Evolutionary conservation across 1,140 invertebrate genomes (phyloP).

Genomic region (Calycopis cecrops): DNA sequence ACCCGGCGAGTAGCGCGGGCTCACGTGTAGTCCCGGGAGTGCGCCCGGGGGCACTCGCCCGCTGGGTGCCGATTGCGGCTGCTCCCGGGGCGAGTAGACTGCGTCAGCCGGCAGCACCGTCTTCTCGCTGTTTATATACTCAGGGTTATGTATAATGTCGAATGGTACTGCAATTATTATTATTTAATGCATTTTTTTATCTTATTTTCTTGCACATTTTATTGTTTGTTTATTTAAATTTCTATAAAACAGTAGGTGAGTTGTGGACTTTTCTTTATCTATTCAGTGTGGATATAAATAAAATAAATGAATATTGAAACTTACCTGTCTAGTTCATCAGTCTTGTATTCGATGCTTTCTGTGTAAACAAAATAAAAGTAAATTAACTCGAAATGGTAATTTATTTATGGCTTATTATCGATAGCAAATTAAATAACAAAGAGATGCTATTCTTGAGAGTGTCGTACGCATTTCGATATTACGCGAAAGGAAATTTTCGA

Average conservation of each 20-base stretch:
- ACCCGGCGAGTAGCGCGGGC: conserved; percentile 76
- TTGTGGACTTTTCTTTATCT: not conserved
- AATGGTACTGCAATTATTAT: too few species aligned
- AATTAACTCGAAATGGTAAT: not conserved
- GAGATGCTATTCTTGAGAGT: too few species aligned
- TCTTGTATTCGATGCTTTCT: conserved; percentile 69
- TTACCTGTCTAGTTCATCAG: conserved; percentile 68
- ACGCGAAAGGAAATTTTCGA: too few species aligned
- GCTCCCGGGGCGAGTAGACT: conserved; percentile 72
- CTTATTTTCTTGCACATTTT: too few species aligned
- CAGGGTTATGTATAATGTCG: not conserved
- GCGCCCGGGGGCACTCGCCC: conserved; percentile 4
- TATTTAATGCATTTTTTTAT: too few species aligned
- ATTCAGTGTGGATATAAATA: too few species aligned
- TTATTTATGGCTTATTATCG: too few species aligned
- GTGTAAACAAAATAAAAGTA: conserved; percentile 30
- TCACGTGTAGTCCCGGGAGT: conserved; percentile 14
- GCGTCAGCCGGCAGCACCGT: conserved; percentile 77
- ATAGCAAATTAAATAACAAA: too few species aligned
- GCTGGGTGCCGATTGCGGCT: conserved; percentile 23
- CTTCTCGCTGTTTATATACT: conserved; percentile 69
- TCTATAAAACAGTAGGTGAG: not conserved
- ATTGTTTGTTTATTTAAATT: too few species aligned
- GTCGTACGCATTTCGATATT: too few species aligned
- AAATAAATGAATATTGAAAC: conserved; percentile 24